phyloP scores from a whole-genome alignment of 1,140 invertebrate species.

The Acromyrmex heyeri region DNA sequence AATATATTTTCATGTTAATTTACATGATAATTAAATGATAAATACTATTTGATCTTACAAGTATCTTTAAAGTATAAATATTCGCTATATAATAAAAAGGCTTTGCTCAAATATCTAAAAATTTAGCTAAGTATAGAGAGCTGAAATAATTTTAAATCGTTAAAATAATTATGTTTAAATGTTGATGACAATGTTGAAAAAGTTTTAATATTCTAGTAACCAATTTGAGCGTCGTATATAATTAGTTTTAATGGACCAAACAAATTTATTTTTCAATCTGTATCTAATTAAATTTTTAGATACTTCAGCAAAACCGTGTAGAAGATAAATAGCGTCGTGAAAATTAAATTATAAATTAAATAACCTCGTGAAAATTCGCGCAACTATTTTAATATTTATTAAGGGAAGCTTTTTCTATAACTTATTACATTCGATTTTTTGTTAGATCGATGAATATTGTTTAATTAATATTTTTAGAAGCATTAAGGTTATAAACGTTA shows the following conservation, averaged over 20 bases:
- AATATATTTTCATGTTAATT: background rate
- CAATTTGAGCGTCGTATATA: too few relatives aligned
- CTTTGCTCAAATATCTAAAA: too few relatives aligned
- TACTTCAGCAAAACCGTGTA: background rate
- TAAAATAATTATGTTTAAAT: too few relatives aligned
- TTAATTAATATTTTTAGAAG: background rate
- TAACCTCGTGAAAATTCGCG: constrained; percentile 4
- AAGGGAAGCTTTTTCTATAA: background rate
- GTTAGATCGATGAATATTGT: background rate
- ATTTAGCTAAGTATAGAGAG: too few relatives aligned
- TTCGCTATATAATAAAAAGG: too few relatives aligned
- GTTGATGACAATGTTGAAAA: too few relatives aligned
- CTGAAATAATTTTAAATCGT: too few relatives aligned
- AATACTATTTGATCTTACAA: background rate
- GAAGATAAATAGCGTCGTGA: constrained; percentile 2
- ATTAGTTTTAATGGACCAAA: too few relatives aligned
- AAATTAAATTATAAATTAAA: background rate
- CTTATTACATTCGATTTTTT: background rate
- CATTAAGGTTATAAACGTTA: too few relatives aligned
- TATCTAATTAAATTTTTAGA: too few relatives aligned
- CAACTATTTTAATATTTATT: background rate
- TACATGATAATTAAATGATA: background rate
- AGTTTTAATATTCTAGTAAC: too few relatives aligned
- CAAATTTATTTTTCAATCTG: too few relatives aligned
- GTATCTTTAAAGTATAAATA: background rate